These are phyloP conservation scores for Triplophysa siluroides DNA, from an alignment of 2,113 vertebrate species.

Conservation along the genomic window DNA sequence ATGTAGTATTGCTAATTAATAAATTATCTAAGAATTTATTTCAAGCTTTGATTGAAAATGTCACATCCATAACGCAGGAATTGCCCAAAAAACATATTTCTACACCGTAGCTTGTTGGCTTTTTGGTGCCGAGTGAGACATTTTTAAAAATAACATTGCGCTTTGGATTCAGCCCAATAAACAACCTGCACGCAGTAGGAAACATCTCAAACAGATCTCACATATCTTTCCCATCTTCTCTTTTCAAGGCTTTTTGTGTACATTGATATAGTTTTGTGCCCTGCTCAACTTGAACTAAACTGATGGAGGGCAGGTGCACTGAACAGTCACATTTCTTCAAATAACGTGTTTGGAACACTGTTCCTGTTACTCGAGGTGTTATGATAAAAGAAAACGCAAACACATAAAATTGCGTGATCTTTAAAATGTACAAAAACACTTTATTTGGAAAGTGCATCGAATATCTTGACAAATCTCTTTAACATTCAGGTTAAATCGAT, in stretches of 20 bases:
- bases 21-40: no score
- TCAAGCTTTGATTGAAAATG: no score
- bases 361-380: not conserved
- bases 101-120: no score
- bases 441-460: no score
- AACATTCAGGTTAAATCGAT: not conserved
- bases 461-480: not conserved
- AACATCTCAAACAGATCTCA: conserved; percentile 2
- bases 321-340: not conserved
- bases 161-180: conserved; percentile 14
- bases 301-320: conserved; percentile 7
- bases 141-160: not conserved
- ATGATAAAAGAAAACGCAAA: not conserved
- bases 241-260: conserved; percentile 7
- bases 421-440: no score
- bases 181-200: conserved; percentile 13
- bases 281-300: not conserved
- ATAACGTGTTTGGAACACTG: not conserved
- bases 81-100: no score
- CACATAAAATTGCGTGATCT: not conserved
- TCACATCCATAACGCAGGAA: no score
- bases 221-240: conserved; percentile 18
- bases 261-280: conserved; percentile 12
- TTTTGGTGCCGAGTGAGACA: not conserved
- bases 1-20: no score